phyloP scores from a whole-genome alignment of 2,113 vertebrate genomes.

The Phocoena phocoena region DNA sequence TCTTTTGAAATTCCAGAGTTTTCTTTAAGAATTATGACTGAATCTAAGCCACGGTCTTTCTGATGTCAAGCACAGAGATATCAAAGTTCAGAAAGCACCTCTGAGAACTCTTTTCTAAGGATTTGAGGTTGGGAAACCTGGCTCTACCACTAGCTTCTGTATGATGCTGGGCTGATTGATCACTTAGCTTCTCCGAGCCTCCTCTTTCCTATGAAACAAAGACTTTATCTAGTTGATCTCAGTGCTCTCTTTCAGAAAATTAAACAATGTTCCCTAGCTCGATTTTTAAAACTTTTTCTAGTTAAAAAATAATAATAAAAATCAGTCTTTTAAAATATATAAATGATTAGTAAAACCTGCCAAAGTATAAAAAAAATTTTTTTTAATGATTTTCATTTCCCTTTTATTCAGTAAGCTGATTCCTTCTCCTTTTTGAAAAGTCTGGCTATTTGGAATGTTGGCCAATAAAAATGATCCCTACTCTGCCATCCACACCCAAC shows the following conservation, averaged over 20 bases:
- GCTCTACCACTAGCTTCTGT: neutral
- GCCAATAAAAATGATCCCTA: neutral
- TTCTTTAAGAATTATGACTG: neutral
- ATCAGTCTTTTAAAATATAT: neutral
- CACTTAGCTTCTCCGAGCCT: neutral
- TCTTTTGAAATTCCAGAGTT: neutral
- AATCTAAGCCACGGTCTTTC: neutral
- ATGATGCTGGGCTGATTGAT: neutral
- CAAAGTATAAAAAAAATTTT: neutral
- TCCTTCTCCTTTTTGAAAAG: conserved; percentile 6
- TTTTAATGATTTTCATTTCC: neutral
- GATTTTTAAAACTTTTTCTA: neutral
- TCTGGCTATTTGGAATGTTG: neutral
- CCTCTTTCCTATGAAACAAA: neutral
- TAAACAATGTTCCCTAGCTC: neutral
- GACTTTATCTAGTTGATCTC: neutral
- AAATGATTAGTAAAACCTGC: neutral
- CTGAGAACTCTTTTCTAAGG: neutral
- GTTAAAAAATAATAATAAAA: neutral
- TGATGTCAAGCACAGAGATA: neutral
- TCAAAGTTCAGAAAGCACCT: neutral
- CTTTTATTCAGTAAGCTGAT: neutral
- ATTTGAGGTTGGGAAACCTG: neutral
- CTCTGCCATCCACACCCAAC: neutral
- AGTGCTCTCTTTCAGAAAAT: neutral